Base-by-base conservation (phyloP, 1,140 invertebrate genomes). In the Branchinecta lynchi region DNA sequence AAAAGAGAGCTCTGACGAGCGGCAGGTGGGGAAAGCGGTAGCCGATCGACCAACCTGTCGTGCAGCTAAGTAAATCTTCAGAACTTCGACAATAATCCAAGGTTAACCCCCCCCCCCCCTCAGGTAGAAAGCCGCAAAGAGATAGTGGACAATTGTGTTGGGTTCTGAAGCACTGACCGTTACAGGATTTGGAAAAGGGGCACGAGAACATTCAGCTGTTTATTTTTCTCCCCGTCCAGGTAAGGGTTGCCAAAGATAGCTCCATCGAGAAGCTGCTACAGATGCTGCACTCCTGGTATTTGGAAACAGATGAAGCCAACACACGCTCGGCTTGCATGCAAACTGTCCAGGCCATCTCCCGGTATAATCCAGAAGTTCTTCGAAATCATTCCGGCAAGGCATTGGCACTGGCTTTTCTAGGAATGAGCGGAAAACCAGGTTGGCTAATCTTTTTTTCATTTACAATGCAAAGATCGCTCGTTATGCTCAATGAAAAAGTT, bases 251-350 rank as follows among this genome's bases (percentile, higher is more conserved):
- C n/a, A 94, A 94, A 81, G 84, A 89, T 70, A 86, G 87, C 73
- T 93, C 89, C 75, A 82, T 92, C 66, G 89, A 92, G 73, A 94
- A 92, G 75, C 77, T 96, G 10, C 87, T 95, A 76, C 82, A 83
- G 72, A 93, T 87, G 76, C 80, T 95, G 66, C 84, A 87, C 71
- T 83, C 81, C 17, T 86, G 91, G 80, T 95, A 93, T 76, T 83
- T 89, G 74, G 86, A 88, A 74, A 82, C 84, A 76, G 86, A 88
- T 82, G 89, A 92, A 74, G 87, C 89, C 74, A 81, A 82, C 3
- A 82, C 85, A 3, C 82, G 87, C 74, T 83, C 85, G 10, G 85
- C 89, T 0, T 87, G 92, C 76, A 89, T 87, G 7, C 80, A 88
- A 68, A 87, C 88, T 0, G 80, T 95, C 7, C 87, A 91, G 43